These are phyloP conservation scores for Alcedo atthis DNA, from an alignment of 2,797 vertebrate species.

Conservation along the genomic window DNA sequence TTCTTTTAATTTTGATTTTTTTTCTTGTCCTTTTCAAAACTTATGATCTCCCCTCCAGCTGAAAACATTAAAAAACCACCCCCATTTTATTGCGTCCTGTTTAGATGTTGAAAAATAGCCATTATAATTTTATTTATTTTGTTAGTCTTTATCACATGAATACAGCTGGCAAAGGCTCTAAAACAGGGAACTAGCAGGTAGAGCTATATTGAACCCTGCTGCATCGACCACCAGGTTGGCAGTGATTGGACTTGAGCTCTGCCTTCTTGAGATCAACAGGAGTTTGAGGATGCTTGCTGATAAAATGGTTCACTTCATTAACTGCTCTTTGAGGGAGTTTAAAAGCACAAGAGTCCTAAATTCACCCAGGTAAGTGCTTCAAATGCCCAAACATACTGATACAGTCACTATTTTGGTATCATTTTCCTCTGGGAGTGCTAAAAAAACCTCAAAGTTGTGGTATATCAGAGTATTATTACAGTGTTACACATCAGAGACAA, in stretches of 20 bases:
- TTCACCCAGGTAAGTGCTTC: neutral
- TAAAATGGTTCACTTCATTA: neutral
- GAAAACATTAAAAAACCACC: neutral
- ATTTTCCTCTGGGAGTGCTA: neutral
- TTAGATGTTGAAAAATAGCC: neutral
- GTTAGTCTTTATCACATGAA: neutral
- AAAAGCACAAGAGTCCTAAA: neutral
- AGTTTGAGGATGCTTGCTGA: neutral
- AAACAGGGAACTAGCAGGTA: neutral
- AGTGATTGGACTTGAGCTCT: neutral
- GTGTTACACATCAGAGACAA: accelerated
- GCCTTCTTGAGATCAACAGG: neutral
- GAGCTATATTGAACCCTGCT: neutral
- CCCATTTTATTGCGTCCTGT: neutral
- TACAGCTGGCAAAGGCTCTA: neutral
- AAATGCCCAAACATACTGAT: neutral
- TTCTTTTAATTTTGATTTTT: neutral
- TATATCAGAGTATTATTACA: neutral
- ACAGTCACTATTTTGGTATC: neutral
- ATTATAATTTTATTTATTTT: neutral
- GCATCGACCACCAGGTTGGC: neutral
- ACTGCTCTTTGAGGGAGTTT: neutral
- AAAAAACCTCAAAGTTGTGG: neutral
- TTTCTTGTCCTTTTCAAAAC: neutral
- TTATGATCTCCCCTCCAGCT: neutral